Conservation (phyloP, 2,113 vertebrate genomes). For the Salminus brasiliensis region DNA sequence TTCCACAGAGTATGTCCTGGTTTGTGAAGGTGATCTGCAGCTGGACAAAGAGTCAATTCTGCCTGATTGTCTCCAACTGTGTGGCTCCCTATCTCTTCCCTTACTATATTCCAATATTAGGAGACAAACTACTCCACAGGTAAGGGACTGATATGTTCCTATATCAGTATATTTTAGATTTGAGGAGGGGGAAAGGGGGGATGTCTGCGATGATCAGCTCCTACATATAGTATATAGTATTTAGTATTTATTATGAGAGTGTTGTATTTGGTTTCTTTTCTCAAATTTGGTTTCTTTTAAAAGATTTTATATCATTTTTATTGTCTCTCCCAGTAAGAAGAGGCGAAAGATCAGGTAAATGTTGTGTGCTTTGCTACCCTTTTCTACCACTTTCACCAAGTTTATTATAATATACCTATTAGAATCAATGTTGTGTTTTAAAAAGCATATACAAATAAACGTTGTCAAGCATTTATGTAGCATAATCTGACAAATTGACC, state of each 20-base stretch:
- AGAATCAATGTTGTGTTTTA: neutral
- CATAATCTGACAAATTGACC: neutral
- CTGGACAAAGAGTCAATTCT: conserved; percentile 81
- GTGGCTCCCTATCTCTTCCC: conserved; percentile 88
- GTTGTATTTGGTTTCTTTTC: no score
- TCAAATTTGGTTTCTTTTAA: neutral
- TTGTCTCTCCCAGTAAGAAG: conserved; percentile 70
- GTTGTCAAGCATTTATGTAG: no score
- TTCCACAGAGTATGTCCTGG: conserved; percentile 81
- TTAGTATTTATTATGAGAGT: no score
- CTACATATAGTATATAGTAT: no score
- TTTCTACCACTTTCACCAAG: neutral
- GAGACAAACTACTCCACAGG: conserved; percentile 80
- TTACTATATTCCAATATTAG: conserved; percentile 84
- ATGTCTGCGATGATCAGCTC: no score
- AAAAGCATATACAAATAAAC: neutral
- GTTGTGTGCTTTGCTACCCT: neutral
- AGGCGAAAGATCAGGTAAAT: conserved; percentile 76
- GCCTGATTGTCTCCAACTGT: conserved; percentile 86
- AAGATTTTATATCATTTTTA: neutral
- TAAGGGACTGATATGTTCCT: no score
- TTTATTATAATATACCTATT: neutral
- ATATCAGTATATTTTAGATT: no score
- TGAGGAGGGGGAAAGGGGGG: no score
- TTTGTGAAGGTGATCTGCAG: conserved; percentile 73